Percentiles rank a stretch among this genome's conserved stretches.
Conservation (phyloP, 2,888 invertebrate species). For the Erebia palarica region DNA sequence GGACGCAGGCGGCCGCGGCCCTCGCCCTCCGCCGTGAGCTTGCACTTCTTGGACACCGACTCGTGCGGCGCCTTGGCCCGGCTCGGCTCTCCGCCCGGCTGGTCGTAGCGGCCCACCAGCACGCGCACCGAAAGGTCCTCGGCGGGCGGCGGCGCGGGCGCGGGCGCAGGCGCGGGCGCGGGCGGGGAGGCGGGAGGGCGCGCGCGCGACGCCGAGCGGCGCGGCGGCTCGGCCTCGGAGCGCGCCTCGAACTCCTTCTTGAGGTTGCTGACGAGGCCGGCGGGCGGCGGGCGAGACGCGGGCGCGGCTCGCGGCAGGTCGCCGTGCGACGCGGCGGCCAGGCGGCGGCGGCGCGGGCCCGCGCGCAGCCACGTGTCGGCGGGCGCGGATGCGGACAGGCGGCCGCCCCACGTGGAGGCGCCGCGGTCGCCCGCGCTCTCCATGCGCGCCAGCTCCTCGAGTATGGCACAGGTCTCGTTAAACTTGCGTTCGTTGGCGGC, state of each 20-base stretch:
- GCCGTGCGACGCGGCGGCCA: slow-evolving; percentile 67
- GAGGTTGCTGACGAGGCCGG: slow-evolving; percentile 91
- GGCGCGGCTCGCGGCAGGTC: slow-evolving; percentile 69
- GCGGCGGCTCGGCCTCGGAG: slow-evolving; percentile 54
- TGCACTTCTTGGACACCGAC: slow-evolving; percentile 45
- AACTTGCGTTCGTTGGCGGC: slow-evolving; percentile 73
- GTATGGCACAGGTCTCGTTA: slow-evolving; percentile 84
- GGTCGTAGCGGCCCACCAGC: slow-evolving; percentile 84
- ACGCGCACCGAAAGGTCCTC: slow-evolving; percentile 85
- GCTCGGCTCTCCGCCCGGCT: slow-evolving; percentile 46
- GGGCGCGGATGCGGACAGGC: slow-evolving; percentile 84
- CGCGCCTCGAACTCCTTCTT: slow-evolving; percentile 94
- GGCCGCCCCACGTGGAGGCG: slow-evolving; percentile 71
- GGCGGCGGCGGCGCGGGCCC: slow-evolving; percentile 68
- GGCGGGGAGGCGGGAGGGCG: slow-evolving; percentile 47
- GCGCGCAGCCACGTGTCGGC: slow-evolving; percentile 80
- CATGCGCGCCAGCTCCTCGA: slow-evolving; percentile 76
- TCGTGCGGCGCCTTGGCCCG: slow-evolving; percentile 40
- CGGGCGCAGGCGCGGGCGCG: slow-evolving; percentile 52
- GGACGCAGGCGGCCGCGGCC: slow-evolving; percentile 47
- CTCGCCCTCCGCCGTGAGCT: slow-evolving; percentile 44
- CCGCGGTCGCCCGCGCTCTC: slow-evolving; percentile 65
- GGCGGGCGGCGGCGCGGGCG: slow-evolving; percentile 54
- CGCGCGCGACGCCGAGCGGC: slow-evolving; percentile 48
- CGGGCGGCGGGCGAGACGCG: slow-evolving; percentile 66